phyloP scores from a whole-genome alignment of 2,113 vertebrate genomes.

The Oreochromis aureus region DNA sequence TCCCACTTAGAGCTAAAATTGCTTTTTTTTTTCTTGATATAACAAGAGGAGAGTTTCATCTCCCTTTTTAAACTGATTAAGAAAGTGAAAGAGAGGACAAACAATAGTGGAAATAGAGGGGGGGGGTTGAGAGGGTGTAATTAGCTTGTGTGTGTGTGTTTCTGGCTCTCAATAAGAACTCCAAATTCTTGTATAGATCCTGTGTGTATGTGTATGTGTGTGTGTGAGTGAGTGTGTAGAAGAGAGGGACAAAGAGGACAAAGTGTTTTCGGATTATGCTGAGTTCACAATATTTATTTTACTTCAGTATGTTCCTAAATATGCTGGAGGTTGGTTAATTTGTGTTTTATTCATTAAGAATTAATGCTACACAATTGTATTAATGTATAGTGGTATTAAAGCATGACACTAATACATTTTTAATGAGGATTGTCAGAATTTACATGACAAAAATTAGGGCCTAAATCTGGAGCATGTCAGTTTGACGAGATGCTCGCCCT shows the following conservation, averaged over 20 bases:
- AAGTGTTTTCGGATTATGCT: background rate
- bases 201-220: background rate
- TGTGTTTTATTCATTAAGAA: background rate
- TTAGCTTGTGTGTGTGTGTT: constrained; percentile 6
- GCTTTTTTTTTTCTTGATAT: constrained; percentile 28
- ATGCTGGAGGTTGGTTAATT: background rate
- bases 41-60: constrained; percentile 10
- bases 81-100: constrained; percentile 22
- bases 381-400: background rate
- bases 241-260: background rate
- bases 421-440: background rate
- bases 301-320: background rate
- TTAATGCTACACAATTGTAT: background rate
- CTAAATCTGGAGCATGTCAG: background rate
- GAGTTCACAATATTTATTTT: background rate
- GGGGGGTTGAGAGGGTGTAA: constrained; percentile 5
- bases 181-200: background rate
- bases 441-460: background rate
- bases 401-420: background rate
- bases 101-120: background rate
- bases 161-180: background rate
- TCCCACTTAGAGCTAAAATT: constrained; percentile 23
- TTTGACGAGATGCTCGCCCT: background rate
- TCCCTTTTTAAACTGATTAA: constrained; percentile 19
- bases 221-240: background rate